Evolutionary conservation across 2,888 invertebrate genomes (phyloP).

Genomic region (Thecophora atra): DNA sequence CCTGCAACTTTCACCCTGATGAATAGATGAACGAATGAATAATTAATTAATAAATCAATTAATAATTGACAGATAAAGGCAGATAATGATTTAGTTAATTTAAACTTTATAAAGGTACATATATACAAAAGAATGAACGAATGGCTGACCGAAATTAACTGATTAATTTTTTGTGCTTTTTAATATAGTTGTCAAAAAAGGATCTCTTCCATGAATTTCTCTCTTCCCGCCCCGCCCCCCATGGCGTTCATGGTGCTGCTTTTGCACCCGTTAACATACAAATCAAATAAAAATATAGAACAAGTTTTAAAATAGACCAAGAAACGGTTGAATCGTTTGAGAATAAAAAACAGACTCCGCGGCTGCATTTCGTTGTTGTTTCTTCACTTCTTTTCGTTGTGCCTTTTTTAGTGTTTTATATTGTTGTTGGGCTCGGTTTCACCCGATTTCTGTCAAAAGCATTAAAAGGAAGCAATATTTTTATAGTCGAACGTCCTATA

Average conservation of each 20-base stretch:
- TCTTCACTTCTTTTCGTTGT: neutral
- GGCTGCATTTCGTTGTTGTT: neutral
- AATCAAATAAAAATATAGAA: constrained; percentile 1
- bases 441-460: constrained; percentile 17
- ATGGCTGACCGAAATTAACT: too few species aligned
- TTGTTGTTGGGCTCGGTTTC: constrained; percentile 6
- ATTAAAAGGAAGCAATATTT: constrained; percentile 31
- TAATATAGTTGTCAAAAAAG: neutral
- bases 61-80: too few species aligned
- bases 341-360: neutral
- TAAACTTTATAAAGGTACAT: too few species aligned
- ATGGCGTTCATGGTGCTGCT: neutral
- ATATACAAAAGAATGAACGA: too few species aligned
- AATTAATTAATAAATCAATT: too few species aligned
- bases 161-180: neutral
- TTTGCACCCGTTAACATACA: neutral
- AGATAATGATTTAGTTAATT: too few species aligned
- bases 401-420: neutral
- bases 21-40: too few species aligned
- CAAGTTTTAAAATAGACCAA: neutral
- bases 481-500: constrained; percentile 28
- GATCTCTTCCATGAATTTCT: neutral
- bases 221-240: neutral
- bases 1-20: too few species aligned
- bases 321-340: neutral